Evolutionary conservation across 2,797 vertebrate species (phyloP).

Genomic region (Lemur catta): DNA sequence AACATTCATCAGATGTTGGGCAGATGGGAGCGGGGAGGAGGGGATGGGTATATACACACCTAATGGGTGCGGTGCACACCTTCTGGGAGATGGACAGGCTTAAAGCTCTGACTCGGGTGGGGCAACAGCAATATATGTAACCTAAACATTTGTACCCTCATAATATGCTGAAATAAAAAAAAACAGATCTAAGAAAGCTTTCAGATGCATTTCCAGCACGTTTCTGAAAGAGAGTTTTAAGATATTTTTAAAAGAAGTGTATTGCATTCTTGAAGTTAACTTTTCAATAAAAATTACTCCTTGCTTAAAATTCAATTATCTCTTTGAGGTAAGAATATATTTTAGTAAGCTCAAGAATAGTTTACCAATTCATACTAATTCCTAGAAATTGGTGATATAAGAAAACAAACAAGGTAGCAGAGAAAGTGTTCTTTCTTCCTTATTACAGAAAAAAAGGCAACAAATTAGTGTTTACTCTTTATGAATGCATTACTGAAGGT

Average conservation of each 20-base stretch:
- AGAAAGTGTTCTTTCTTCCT: background rate
- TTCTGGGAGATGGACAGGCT: no score
- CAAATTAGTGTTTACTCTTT: background rate
- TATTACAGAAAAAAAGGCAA: background rate
- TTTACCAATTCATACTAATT: conserved; percentile 58
- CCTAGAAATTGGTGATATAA: conserved; percentile 29
- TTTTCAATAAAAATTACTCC: conserved; percentile 58
- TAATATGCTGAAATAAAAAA: background rate
- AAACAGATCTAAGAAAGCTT: conserved; percentile 19
- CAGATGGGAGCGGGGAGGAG: no score
- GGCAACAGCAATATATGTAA: no score
- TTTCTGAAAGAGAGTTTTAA: conserved; percentile 25
- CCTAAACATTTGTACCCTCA: no score
- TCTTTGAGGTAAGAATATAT: conserved; percentile 25
- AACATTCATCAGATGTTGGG: no score
- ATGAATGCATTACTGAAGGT: background rate
- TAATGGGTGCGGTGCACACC: no score
- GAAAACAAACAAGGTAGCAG: conserved; percentile 10
- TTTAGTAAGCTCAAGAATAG: conserved; percentile 43
- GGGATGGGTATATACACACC: no score
- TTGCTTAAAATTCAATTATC: conserved; percentile 63
- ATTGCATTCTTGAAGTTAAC: conserved; percentile 62
- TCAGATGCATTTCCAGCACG: background rate
- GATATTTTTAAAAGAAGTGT: conserved; percentile 14
- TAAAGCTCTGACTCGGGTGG: no score